Conservation (phyloP, 2,888 invertebrate genomes). For the Stictocephala bisonia region DNA sequence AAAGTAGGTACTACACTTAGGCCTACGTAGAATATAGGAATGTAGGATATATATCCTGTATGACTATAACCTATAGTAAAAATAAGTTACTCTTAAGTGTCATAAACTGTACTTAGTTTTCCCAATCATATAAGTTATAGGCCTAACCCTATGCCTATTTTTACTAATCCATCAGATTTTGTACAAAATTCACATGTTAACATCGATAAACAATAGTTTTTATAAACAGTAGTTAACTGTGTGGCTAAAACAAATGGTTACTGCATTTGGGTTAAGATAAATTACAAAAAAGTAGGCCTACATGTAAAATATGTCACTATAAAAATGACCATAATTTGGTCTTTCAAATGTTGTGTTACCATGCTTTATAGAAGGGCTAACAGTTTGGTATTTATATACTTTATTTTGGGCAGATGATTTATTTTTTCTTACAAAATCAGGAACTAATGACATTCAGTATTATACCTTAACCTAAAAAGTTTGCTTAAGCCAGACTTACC, state of each 20-base stretch:
- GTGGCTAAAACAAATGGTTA: conserved; percentile 1
- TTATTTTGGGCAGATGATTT: not conserved
- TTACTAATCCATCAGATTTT: conserved; percentile 7
- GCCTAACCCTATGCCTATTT: not conserved
- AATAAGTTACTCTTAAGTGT: not conserved
- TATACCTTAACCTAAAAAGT: not conserved
- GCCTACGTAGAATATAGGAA: no score
- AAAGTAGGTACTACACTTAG: no score
- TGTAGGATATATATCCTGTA: no score
- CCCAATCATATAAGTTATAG: not conserved
- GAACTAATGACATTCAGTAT: not conserved
- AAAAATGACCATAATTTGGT: no score
- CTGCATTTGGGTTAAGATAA: not conserved
- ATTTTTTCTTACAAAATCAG: conserved; percentile 4
- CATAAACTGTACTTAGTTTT: not conserved
- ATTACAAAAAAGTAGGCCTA: not conserved
- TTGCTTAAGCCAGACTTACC: not conserved
- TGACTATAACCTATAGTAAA: no score
- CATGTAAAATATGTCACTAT: no score
- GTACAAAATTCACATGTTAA: not conserved
- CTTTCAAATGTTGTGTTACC: no score
- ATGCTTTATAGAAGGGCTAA: not conserved
- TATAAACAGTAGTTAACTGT: conserved; percentile 13
- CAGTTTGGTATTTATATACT: not conserved
- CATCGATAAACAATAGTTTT: not conserved